Conservation (phyloP, 2,797 vertebrate genomes). For the Eospalax fontanierii region DNA sequence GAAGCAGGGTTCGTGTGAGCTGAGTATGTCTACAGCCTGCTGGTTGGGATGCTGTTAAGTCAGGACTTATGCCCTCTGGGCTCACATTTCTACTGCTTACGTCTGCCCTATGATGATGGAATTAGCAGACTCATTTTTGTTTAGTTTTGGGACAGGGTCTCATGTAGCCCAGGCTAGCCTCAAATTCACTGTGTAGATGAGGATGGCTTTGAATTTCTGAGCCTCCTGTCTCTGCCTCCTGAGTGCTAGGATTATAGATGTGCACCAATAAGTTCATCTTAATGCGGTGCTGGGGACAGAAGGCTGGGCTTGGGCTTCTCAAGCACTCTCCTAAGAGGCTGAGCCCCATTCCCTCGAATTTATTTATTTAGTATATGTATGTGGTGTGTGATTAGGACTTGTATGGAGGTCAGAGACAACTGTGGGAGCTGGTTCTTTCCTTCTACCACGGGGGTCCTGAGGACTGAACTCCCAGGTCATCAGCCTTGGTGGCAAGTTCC, state of each 20-base stretch:
- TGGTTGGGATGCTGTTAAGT: fast-evolving
- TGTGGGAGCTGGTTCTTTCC: too few species aligned
- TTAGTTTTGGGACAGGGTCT: neutral
- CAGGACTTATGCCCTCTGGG: too few species aligned
- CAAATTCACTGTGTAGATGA: neutral
- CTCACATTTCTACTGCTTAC: conserved; percentile 88
- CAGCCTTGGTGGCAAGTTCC: too few species aligned
- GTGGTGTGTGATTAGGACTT: too few species aligned
- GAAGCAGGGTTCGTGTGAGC: neutral
- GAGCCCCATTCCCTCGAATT: neutral
- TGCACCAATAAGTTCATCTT: neutral
- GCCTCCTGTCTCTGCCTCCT: neutral
- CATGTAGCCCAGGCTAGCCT: neutral
- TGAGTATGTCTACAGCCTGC: too few species aligned
- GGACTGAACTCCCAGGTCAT: too few species aligned
- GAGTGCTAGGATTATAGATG: neutral
- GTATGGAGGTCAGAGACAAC: too few species aligned
- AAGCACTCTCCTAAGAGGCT: neutral
- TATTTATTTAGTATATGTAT: too few species aligned
- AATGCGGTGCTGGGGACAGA: too few species aligned
- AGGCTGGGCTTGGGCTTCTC: neutral
- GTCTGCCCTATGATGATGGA: conserved; percentile 89
- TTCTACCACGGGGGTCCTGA: too few species aligned
- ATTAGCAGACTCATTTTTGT: neutral
- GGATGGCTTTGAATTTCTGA: neutral